Percentiles rank a stretch among this genome's conserved stretches.
These are phyloP conservation scores for Noctua janthe DNA, from an alignment of 2,888 invertebrate genomes.

Conservation along the genomic window DNA sequence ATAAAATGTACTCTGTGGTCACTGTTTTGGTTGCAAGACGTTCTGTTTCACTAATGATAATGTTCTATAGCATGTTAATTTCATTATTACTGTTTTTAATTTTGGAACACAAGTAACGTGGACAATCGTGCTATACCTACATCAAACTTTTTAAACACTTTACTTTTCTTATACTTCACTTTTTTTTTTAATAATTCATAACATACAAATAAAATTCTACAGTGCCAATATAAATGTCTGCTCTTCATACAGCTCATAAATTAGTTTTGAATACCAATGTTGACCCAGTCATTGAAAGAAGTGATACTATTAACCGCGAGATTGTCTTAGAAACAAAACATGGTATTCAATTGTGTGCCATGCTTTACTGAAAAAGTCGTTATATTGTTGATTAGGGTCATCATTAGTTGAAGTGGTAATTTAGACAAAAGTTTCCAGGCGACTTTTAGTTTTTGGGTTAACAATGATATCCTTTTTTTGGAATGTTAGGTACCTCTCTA, in stretches of 20 bases:
- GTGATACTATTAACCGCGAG: neutral
- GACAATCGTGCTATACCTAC: neutral
- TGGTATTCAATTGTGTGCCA: neutral
- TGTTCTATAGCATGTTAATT: neutral
- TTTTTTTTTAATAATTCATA: neutral
- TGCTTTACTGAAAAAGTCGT: neutral
- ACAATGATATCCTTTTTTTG: no score
- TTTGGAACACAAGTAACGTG: neutral
- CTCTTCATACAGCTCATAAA: neutral
- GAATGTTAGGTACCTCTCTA: no score
- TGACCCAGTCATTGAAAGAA: neutral
- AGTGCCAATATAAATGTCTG: neutral
- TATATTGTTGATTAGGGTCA: neutral
- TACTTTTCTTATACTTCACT: no score
- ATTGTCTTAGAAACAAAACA: neutral
- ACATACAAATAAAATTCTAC: neutral
- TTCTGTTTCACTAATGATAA: neutral
- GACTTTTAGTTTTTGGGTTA: neutral
- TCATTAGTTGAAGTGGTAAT: neutral
- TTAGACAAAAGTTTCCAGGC: neutral
- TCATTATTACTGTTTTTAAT: neutral
- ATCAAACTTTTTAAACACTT: neutral
- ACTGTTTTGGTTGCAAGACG: neutral
- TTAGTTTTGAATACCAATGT: neutral
- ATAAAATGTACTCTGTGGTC: neutral